Evolutionary conservation across 1,140 invertebrate species (phyloP).

Genomic region (Drosophila orosa): DNA sequence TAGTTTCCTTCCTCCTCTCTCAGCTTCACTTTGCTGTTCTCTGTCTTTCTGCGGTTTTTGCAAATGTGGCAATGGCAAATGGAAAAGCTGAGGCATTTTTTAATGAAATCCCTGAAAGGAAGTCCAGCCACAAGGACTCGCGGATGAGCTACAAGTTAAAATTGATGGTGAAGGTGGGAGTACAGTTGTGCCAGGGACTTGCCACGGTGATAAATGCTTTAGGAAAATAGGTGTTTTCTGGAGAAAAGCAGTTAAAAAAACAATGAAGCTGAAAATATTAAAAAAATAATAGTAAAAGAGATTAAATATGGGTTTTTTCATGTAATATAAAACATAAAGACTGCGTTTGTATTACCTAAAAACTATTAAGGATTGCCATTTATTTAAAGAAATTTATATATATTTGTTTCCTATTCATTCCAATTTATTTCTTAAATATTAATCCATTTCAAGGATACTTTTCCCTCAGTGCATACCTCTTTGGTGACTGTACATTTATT

Average conservation of each 20-base stretch:
- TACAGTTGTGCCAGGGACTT: constrained; percentile 20
- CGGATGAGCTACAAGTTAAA: constrained; percentile 34
- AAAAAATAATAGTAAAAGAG: too few species aligned
- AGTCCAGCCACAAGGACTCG: constrained; percentile 27
- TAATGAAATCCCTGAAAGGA: constrained; percentile 63
- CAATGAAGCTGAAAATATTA: neutral
- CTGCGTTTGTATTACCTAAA: too few species aligned
- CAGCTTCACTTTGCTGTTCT: constrained; percentile 3
- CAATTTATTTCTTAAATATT: neutral
- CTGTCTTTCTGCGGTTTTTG: constrained; percentile 46
- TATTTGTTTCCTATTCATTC: neutral
- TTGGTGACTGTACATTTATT: constrained; percentile 49
- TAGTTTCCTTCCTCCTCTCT: neutral
- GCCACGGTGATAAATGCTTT: neutral
- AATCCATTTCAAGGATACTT: neutral
- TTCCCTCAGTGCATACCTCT: neutral
- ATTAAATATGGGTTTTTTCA: too few species aligned
- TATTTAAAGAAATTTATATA: too few species aligned
- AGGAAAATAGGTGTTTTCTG: neutral
- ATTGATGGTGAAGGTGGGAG: constrained; percentile 10
- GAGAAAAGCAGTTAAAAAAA: too few species aligned
- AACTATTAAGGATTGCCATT: too few species aligned
- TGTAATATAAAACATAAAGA: too few species aligned
- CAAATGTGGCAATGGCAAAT: constrained; percentile 59
- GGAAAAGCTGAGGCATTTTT: constrained; percentile 69